Percentiles rank a stretch among this genome's conserved stretches.
phyloP scores from a whole-genome alignment of 2,113 vertebrate species.

The Anser brachyrhynchus region DNA sequence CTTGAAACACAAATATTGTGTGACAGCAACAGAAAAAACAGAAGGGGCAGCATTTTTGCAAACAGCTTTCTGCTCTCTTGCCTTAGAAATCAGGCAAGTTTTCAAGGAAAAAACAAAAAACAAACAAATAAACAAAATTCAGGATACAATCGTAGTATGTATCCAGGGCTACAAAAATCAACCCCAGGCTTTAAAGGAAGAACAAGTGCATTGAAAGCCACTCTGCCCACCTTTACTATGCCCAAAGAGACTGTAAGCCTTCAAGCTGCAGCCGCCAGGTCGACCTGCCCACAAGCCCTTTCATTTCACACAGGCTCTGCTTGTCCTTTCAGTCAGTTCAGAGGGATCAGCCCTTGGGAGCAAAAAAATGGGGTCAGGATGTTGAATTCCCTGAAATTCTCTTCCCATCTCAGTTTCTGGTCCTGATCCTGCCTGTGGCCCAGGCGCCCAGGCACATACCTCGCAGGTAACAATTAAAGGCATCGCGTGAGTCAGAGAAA shows the following conservation, averaged over 20 bases:
- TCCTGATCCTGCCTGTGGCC: background rate
- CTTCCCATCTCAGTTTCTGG: background rate
- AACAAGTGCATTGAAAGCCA: background rate
- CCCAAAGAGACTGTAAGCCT: background rate
- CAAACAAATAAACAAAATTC: no score
- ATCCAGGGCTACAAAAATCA: background rate
- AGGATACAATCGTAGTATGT: background rate
- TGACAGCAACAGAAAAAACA: background rate
- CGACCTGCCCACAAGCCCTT: background rate
- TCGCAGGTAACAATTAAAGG: background rate
- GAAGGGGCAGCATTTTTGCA: background rate
- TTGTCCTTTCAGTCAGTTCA: background rate
- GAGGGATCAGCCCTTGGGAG: background rate
- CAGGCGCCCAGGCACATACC: background rate
- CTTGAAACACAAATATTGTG: background rate
- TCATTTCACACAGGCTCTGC: background rate
- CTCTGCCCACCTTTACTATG: background rate
- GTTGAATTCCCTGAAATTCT: background rate
- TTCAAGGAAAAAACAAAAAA: background rate
- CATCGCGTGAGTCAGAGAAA: background rate
- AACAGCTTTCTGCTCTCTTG: background rate
- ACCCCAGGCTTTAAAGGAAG: background rate
- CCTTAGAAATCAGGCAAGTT: background rate
- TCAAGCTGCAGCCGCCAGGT: background rate
- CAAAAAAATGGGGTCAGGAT: background rate